phyloP scores from a whole-genome alignment of 2,797 vertebrate genomes.

The Hydrophis major region DNA sequence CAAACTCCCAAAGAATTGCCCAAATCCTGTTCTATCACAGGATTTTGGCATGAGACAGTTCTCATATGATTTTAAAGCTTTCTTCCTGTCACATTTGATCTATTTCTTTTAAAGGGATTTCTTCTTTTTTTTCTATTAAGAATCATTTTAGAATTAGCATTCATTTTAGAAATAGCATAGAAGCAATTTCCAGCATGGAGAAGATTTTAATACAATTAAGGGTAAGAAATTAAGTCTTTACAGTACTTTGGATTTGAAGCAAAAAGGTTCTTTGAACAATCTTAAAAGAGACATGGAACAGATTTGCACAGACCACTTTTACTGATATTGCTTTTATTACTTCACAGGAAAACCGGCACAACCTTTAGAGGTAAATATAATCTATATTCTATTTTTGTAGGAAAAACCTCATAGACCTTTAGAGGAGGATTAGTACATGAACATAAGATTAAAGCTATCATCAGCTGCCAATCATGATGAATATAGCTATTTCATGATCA shows the following conservation, averaged over 20 bases:
- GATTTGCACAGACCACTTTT: slow-evolving; percentile 2
- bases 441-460: not conserved
- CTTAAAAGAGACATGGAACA: not conserved
- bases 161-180: not conserved
- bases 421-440: not conserved
- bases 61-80: not conserved
- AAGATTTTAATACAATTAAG: not conserved
- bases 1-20: not conserved
- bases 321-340: slow-evolving; percentile 34
- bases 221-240: not conserved
- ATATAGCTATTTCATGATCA: not conserved
- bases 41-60: not conserved
- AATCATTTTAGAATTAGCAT: not conserved
- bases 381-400: slow-evolving; percentile 17
- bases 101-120: not conserved
- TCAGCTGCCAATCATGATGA: not conserved
- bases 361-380: slow-evolving; percentile 64
- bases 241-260: not conserved
- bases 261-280: not conserved
- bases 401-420: not conserved
- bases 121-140: not conserved
- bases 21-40: not conserved
- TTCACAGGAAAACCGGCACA: slow-evolving; percentile 58
- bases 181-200: not conserved
- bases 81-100: not conserved